These are phyloP conservation scores for Coilia nasus DNA, from an alignment of 2,797 vertebrate species.

Conservation along the genomic window DNA sequence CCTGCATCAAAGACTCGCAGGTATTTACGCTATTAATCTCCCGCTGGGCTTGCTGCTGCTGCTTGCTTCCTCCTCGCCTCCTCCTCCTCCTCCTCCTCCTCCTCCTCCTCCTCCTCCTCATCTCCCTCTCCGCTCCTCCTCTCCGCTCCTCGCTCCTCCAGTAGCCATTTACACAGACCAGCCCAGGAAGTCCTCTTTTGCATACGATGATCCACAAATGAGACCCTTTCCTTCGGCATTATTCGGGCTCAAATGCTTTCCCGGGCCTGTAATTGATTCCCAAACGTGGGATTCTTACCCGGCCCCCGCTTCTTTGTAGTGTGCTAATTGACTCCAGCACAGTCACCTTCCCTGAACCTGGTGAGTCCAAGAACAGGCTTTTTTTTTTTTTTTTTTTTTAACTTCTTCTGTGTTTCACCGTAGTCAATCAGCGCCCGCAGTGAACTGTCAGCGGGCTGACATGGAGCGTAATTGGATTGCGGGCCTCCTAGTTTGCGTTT, in stretches of 20 bases:
- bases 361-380: not conserved
- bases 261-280: constrained; percentile 47
- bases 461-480: not conserved
- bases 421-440: constrained; percentile 21
- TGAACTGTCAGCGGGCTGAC: constrained; percentile 7
- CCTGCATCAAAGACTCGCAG: constrained; percentile 51
- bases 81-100: not conserved
- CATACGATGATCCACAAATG: constrained; percentile 43
- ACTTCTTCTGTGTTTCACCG: constrained; percentile 20
- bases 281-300: constrained; percentile 47
- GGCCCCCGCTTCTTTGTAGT: constrained; percentile 23
- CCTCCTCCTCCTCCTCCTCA: not conserved
- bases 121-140: not conserved
- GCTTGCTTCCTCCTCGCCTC: not conserved
- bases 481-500: not conserved
- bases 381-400: not conserved
- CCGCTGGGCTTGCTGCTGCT: not conserved
- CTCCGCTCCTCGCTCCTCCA: not conserved
- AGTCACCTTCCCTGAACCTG: not conserved
- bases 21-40: constrained; percentile 48
- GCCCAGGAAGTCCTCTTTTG: constrained; percentile 34
- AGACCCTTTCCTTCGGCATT: constrained; percentile 14
- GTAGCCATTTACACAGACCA: constrained; percentile 22
- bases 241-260: constrained; percentile 42
- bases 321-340: constrained; percentile 32